Evolutionary conservation across 1,140 invertebrate species (phyloP), one percentile per base, ranked within the genome.

Genomic region (Agrilus planipennis): DNA sequence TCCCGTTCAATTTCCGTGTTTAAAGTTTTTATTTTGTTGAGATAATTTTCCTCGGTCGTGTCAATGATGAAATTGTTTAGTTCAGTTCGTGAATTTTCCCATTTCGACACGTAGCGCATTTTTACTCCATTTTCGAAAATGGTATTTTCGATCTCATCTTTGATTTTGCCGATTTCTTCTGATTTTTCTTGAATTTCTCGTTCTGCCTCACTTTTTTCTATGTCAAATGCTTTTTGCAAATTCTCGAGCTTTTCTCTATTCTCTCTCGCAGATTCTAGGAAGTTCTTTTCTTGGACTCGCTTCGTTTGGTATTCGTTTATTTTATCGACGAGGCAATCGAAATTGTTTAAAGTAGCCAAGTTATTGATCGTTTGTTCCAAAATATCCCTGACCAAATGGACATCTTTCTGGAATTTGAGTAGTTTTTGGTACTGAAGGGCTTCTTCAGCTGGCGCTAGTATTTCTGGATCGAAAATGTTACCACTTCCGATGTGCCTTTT

Each of bases 61-160:
- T 39, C 14, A 4, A 47, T 28, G 7, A 16, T 14, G 11, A 45
- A 39, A 17, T 37, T 29, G 41, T 41, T 42, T 32, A 51, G 50
- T 34, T 50, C 44, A 11, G 16, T 46, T 47, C 47, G 46, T 14
- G 52, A 40, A 27, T 51, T 40, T 35, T 49, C 31, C 52, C 52
- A 58, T 12, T 40, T 41, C 14, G 38, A 23, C 7, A 54, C 15
- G 35, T 58, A 58, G 9, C 21, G 31, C 4, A 20, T 27, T 44
- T 52, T 55, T 11, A 51, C 46, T 32, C 42, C 22, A 38, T 45
- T 44, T 43, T 55, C 47, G 39, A 42, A 39, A 34, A 44, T 17
- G 30, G 47, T 39, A 42, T 55, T 50, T 52, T 53, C 45, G 41
- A 51, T 50, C 42, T 49, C 34, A 41, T 57, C 55, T 44, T 57